Evolutionary conservation across 1,140 invertebrate species (phyloP), one percentile per base, ranked within the genome.

Genomic region (Kradibia gibbosae): DNA sequence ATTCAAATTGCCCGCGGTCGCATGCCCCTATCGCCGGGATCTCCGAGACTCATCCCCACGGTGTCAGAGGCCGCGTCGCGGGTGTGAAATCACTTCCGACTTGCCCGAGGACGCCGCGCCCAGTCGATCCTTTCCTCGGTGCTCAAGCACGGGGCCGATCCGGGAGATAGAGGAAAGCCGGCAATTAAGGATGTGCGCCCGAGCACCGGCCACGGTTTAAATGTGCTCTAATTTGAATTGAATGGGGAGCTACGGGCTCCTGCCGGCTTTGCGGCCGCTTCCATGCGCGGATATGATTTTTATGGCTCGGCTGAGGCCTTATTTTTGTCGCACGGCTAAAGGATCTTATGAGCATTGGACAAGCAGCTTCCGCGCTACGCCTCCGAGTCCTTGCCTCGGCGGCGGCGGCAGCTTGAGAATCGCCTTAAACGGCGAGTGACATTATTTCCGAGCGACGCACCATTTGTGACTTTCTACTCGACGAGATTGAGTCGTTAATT

Each of bases 171-270:
- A 42, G 48, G 13, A 65, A 77, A 53, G 45, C 1, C 7, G 53
- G 17, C n/a, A 80, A 80, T 70, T 72, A 73, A 73, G 78, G 60
- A 72, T 55, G 70, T 34, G 57, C 15, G 39, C 39, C 3, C 72
- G 50, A 45, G 45, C 25, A 20, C n/a, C 10, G 10, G 36, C 50
- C 28, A 31, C 39, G 36, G 67, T 25, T 71, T 71, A 60, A 31
- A 31, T 28, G n/a, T 60, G n/a, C n/a, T 42, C 10, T 70, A 79
- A 79, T 79, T 79, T 57, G 36, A 79, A 79, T 79, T 79, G 65
- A 79, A 79, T 79, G 45, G 65, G 65, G 67, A 36, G 34, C 10
- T 20, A 28, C 13, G 34, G n/a, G 57, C 45, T 72, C 22, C 11
- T 34, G 13, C 8, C 39, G 20, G 20, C 17, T 70, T 70, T 34